Evolutionary conservation across 92 coral and sea anemone species (phyloP).

Genomic region (Scolanthus callimorphus): DNA sequence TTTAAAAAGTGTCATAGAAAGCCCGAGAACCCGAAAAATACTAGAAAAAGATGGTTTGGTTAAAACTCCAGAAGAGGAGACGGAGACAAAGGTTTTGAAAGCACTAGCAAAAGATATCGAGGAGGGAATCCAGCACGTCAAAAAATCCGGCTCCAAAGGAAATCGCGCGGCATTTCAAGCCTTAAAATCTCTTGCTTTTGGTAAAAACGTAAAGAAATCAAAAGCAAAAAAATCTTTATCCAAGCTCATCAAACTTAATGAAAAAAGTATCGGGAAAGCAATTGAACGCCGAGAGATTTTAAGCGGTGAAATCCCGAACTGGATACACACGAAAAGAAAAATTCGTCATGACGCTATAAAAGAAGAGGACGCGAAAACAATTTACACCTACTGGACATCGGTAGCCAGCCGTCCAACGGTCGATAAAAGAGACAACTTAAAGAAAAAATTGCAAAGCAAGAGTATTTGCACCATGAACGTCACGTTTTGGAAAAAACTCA

Average conservation of each 20-base stretch:
- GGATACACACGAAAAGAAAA: too few species aligned
- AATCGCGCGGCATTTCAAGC: too few species aligned
- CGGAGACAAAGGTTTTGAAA: constrained; percentile 14
- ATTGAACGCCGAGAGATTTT: constrained; percentile 9
- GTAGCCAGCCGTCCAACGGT: constrained; percentile 43
- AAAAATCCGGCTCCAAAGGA: too few species aligned
- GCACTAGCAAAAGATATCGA: too few species aligned
- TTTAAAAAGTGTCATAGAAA: constrained; percentile 5
- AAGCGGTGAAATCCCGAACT: constrained; percentile 11
- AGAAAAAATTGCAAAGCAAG: constrained; percentile 10
- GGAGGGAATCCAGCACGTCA: too few species aligned
- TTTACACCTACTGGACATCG: constrained; percentile 17
- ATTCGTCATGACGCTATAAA: constrained; percentile 5
- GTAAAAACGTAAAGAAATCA: too few species aligned
- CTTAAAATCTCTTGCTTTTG: too few species aligned
- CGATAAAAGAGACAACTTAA: constrained; percentile 28
- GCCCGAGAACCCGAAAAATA: constrained; percentile 26
- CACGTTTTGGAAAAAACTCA: constrained; percentile 29
- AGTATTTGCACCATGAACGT: constrained; percentile 15
- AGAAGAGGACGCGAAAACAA: constrained; percentile 13
- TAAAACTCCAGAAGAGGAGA: constrained; percentile 22
- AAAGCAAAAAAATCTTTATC: too few species aligned
- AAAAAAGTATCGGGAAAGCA: constrained; percentile 20
- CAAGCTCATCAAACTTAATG: constrained; percentile 16
- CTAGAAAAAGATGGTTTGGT: constrained; percentile 14